Evolutionary conservation across 2,888 invertebrate species (phyloP), one percentile per base, ranked within the genome.

Genomic region (Octonoba sinensis): DNA sequence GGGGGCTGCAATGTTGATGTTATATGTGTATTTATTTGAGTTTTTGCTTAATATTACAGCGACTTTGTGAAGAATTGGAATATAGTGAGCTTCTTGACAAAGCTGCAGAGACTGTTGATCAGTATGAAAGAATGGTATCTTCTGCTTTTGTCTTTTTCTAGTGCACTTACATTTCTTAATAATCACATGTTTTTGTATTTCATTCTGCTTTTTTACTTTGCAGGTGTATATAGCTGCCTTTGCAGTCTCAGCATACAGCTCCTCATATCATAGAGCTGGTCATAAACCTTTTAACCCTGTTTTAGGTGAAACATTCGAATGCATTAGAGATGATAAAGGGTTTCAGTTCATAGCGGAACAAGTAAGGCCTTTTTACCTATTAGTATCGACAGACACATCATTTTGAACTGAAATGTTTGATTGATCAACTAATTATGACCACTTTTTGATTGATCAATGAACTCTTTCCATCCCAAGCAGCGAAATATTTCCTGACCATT

Each of bases 271-370:
- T 86, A 88, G 95, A 67, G 94, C 95, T 51, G 94, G 94, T 64
- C 93, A 93, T 87, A 95, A 95, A 87, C 95, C 95, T 0, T 95
- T 95, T 90, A 95, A 95, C 90, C 95, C 95, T 18, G 89, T 95
- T 74, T 90, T 95, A 46, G 94, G 93, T 0, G 95, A 95, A 90
- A 95, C 94, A 0, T 95, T 93, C 88, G 95, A 95, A 89, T 93
- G 93, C 87, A 91, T 93, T 49, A 87, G 95, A 1, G 93, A 93
- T 85, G 95, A 95, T 87, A 91, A 92, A 86, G 93, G 93, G 0
- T 95, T 95, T 90, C 89, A 92, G 82, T 95, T 94, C 87, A 87
- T 95, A 6, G 92, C 93, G 0, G 95, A 95, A 87, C 95, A 95
- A 91, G 93, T 93, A 87, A 84, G 46, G 27, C 20, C 20, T n/a